These are phyloP conservation scores for Syrista parreyssii DNA, from an alignment of 2,888 invertebrate genomes.

Conservation along the genomic window DNA sequence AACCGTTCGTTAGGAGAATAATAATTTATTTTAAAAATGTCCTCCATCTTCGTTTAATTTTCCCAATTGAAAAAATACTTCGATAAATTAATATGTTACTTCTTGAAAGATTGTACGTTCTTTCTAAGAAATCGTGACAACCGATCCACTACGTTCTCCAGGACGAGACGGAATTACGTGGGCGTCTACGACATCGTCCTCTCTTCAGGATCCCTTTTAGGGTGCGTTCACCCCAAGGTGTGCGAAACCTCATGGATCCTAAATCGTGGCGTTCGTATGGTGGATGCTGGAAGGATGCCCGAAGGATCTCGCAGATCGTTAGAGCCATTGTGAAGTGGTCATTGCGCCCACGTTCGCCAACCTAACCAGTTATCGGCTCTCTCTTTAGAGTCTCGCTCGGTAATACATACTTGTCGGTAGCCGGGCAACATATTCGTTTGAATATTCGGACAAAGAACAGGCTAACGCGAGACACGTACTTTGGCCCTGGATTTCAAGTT, in stretches of 20 bases:
- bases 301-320: slow-evolving; percentile 50
- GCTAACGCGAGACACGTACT: not conserved
- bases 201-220: slow-evolving; percentile 35
- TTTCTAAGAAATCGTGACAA: slow-evolving; percentile 35
- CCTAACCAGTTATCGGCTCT: slow-evolving; percentile 28
- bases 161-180: slow-evolving; percentile 30
- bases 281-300: slow-evolving; percentile 17
- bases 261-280: slow-evolving; percentile 18
- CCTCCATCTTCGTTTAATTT: slow-evolving; percentile 28
- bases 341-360: slow-evolving; percentile 49
- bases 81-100: slow-evolving; percentile 30
- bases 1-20: slow-evolving; percentile 1
- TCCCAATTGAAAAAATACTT: slow-evolving; percentile 26
- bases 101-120: slow-evolving; percentile 30
- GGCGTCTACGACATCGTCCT: slow-evolving; percentile 26
- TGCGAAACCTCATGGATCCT: slow-evolving; percentile 30
- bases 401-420: slow-evolving; percentile 29
- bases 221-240: slow-evolving; percentile 48
- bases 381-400: slow-evolving; percentile 13
- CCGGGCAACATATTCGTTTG: slow-evolving; percentile 21
- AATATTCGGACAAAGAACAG: slow-evolving; percentile 13
- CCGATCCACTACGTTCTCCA: not conserved
- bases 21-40: slow-evolving; percentile 28
- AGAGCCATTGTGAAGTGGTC: slow-evolving; percentile 56
- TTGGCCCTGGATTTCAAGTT: not conserved